Percentiles rank a stretch among this genome's conserved stretches.
phyloP scores from a whole-genome alignment of 2,797 vertebrate genomes.

The Sebastes miniatus region DNA sequence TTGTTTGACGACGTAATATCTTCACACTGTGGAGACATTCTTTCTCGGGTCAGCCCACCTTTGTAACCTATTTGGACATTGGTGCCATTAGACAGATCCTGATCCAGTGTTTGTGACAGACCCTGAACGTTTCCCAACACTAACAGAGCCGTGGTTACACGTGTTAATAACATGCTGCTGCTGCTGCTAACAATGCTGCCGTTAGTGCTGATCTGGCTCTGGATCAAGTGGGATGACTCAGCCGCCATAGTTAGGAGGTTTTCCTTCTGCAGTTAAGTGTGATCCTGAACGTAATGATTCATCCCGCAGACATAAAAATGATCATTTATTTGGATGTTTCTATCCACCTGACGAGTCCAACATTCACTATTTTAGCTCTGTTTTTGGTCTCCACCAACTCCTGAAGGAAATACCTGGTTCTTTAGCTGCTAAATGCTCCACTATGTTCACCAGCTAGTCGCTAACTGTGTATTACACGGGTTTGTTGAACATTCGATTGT shows the following conservation, averaged over 20 bases:
- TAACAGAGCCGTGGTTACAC: not conserved
- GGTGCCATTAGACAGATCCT: constrained; percentile 1
- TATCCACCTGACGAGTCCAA: not conserved
- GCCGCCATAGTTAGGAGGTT: not conserved
- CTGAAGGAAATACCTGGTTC: not conserved
- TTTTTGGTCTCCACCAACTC: not conserved
- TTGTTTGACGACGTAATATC: not conserved
- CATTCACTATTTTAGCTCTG: not conserved
- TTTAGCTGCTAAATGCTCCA: not conserved
- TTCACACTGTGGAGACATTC: not conserved
- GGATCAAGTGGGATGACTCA: not conserved
- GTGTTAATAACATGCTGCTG: constrained; percentile 8
- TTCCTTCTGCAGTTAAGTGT: not conserved
- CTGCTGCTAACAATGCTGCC: not conserved
- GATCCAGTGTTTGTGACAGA: constrained; percentile 15
- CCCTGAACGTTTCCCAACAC: constrained; percentile 3
- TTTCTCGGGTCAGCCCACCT: not conserved
- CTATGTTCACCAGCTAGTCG: not conserved
- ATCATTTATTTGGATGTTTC: not conserved
- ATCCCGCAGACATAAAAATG: not conserved
- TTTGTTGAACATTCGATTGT: too few species aligned
- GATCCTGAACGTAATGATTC: not conserved
- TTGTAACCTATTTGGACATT: not conserved
- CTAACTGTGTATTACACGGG: too few species aligned
- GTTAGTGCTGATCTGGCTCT: constrained; percentile 1